phyloP scores from a whole-genome alignment of 2,888 invertebrate genomes.

The Myopa tessellatipennis region DNA sequence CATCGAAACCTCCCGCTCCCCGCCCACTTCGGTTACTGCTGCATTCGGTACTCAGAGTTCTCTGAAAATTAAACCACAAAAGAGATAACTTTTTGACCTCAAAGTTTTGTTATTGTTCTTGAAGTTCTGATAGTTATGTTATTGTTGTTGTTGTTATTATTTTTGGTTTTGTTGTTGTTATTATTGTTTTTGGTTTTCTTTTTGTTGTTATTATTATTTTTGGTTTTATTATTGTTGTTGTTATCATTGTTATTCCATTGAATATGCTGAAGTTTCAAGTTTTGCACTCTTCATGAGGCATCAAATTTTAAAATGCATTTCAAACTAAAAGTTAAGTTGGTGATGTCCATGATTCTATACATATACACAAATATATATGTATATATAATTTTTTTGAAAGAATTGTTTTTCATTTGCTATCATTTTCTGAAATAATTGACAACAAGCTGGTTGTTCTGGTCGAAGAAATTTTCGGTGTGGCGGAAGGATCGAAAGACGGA shows the following conservation, averaged over 20 bases:
- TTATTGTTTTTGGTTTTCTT: background rate
- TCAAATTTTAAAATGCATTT: slow-evolving; percentile 24
- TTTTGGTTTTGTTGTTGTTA: background rate
- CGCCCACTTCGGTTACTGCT: background rate
- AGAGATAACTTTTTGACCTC: slow-evolving; percentile 53
- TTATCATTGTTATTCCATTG: slow-evolving; percentile 8
- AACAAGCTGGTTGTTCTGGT: slow-evolving; percentile 17
- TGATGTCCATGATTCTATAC: background rate
- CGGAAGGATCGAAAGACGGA: background rate
- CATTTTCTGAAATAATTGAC: slow-evolving; percentile 28
- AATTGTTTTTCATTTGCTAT: background rate
- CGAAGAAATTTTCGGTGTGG: slow-evolving; percentile 7
- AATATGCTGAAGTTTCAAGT: background rate
- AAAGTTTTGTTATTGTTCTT: slow-evolving; percentile 42
- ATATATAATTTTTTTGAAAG: background rate
- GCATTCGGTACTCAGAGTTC: background rate
- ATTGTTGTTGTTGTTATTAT: slow-evolving; percentile 15
- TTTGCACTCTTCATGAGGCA: background rate
- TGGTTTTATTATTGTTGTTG: background rate
- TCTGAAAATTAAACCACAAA: slow-evolving; percentile 49
- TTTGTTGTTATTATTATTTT: slow-evolving; percentile 13
- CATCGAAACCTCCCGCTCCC: too few relatives aligned
- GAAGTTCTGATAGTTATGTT: background rate
- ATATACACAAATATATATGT: background rate
- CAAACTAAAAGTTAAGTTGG: slow-evolving; percentile 3